Conservation (phyloP, 2,888 invertebrate species). For the Harpalus rubripes region DNA sequence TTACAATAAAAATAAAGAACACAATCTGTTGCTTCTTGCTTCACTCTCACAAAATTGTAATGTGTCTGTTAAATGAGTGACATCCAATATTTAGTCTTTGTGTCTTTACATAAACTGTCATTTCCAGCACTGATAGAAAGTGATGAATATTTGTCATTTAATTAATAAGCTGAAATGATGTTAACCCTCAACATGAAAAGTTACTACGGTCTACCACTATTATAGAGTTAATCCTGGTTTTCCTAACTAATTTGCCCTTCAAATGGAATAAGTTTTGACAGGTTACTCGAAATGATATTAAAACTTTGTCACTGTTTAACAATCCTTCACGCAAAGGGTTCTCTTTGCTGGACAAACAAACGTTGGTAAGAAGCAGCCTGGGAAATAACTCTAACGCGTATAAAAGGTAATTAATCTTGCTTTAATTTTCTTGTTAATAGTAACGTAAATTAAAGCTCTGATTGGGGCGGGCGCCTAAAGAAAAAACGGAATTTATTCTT, state of each 20-base stretch:
- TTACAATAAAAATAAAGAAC: too few species aligned
- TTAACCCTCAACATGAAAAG: slow-evolving; percentile 7
- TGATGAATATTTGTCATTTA: too few species aligned
- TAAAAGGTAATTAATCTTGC: slow-evolving; percentile 22
- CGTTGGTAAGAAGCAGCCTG: slow-evolving; percentile 6
- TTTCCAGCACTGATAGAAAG: too few species aligned
- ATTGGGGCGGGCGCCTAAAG: neutral
- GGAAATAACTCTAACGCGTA: slow-evolving; percentile 34
- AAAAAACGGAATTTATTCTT: slow-evolving; percentile 30
- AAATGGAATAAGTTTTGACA: slow-evolving; percentile 40
- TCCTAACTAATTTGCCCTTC: slow-evolving; percentile 21
- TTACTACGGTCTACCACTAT: neutral
- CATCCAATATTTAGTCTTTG: too few species aligned
- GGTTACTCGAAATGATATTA: slow-evolving; percentile 20
- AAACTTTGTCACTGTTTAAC: slow-evolving; percentile 17
- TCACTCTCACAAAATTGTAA: too few species aligned
- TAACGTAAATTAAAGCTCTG: slow-evolving; percentile 36
- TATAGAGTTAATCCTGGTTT: neutral
- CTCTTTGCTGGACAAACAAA: neutral
- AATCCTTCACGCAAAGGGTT: slow-evolving; percentile 15
- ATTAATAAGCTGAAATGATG: neutral
- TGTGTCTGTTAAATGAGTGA: too few species aligned
- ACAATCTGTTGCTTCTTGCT: too few species aligned
- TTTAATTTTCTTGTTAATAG: slow-evolving; percentile 49
- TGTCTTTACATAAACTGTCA: too few species aligned